Conservation (phyloP, 2,888 invertebrate genomes). For the Spatulosminthurus flaviceps region DNA sequence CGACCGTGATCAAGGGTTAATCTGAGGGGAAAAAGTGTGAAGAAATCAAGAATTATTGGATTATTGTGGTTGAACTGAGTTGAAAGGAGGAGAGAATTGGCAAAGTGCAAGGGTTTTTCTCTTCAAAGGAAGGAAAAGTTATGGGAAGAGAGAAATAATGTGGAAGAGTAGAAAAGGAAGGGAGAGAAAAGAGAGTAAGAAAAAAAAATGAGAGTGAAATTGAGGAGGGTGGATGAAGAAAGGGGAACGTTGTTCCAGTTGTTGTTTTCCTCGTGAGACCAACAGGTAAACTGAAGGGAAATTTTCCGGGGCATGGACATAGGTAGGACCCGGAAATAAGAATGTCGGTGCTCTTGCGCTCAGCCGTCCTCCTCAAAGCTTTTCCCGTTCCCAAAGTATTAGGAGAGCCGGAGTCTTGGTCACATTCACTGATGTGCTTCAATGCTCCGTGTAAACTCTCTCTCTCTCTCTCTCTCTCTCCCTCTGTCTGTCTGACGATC, state of each 20-base stretch:
- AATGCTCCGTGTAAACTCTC: constrained; percentile 48
- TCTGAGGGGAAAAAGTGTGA: too few species aligned
- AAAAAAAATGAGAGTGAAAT: not conserved
- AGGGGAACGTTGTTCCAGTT: not conserved
- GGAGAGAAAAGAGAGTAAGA: not conserved
- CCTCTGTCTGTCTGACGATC: too few species aligned
- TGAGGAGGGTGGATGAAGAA: not conserved
- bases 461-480: too few species aligned
- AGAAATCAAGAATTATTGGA: too few species aligned
- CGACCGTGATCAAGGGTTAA: too few species aligned
- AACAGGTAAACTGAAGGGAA: constrained; percentile 49
- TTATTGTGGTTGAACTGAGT: too few species aligned
- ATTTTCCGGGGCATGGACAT: constrained; percentile 47
- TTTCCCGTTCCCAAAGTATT: not conserved
- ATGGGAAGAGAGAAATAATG: too few species aligned
- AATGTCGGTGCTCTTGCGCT: constrained; percentile 52
- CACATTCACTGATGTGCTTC: constrained; percentile 47
- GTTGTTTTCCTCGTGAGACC: constrained; percentile 42
- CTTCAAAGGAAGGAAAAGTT: too few species aligned
- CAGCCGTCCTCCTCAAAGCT: constrained; percentile 13
- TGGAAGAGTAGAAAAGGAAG: too few species aligned
- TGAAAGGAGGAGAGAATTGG: too few species aligned
- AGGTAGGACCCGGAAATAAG: constrained; percentile 53
- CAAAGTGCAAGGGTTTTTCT: too few species aligned
- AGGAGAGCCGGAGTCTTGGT: constrained; percentile 31